Conservation (phyloP, 2,797 vertebrate species). For the Megaceryle alcyon region DNA sequence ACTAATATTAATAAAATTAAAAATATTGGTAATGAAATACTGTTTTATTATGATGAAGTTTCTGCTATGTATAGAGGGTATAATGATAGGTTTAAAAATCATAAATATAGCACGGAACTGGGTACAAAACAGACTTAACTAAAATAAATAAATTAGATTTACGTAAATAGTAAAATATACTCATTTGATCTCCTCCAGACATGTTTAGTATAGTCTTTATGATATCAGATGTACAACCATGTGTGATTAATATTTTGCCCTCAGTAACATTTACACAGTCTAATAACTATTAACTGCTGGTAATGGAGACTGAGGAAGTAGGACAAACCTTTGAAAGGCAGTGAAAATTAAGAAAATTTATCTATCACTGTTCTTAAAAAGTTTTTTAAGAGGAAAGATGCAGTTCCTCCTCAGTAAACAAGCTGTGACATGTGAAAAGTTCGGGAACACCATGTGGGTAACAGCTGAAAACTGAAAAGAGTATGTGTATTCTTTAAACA, state of each 20-base stretch:
- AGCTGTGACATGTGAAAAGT: not conserved
- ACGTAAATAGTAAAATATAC: not conserved
- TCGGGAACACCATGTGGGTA: not conserved
- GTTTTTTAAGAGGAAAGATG: not conserved
- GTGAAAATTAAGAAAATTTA: not conserved
- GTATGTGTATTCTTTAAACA: constrained; percentile 35
- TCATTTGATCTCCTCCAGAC: not conserved
- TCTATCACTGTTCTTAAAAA: not conserved
- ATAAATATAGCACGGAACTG: not conserved
- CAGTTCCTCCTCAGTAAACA: not conserved
- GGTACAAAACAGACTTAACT: not conserved
- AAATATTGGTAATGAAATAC: not conserved
- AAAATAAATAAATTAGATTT: not conserved
- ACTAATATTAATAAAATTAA: not conserved
- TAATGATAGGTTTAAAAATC: not conserved
- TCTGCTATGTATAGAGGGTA: not conserved
- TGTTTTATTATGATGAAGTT: not conserved
- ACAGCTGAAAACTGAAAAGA: constrained; percentile 22
- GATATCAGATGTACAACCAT: not conserved
- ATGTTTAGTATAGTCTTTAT: not conserved
- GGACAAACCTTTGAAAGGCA: not conserved
- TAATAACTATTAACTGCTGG: not conserved
- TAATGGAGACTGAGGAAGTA: not conserved
- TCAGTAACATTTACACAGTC: not conserved
- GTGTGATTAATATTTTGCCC: not conserved